These are phyloP conservation scores for Micrasema longulum DNA, from an alignment of 1,140 invertebrate species.

Conservation along the genomic window DNA sequence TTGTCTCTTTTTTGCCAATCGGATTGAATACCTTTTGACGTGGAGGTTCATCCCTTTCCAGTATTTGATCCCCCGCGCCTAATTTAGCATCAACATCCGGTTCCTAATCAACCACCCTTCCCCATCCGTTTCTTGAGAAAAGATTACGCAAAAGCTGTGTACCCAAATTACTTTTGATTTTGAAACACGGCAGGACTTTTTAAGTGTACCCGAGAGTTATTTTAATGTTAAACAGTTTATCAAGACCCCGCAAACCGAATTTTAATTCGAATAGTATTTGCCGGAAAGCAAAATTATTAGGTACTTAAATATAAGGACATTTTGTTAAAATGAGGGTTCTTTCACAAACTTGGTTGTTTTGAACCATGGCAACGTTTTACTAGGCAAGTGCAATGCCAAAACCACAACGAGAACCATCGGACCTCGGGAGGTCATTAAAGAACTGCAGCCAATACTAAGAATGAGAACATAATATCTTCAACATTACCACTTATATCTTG, in stretches of 20 bases:
- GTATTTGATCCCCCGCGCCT: slow-evolving; percentile 33
- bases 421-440: no score
- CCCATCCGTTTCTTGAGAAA: slow-evolving; percentile 44
- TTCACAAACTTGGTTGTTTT: no score
- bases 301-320: not conserved
- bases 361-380: no score
- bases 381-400: no score
- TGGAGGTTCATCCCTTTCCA: slow-evolving; percentile 11
- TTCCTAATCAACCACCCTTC: slow-evolving; percentile 53
- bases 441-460: no score
- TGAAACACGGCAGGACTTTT: slow-evolving; percentile 40
- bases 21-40: slow-evolving; percentile 25
- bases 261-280: not conserved
- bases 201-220: slow-evolving; percentile 38
- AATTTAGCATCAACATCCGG: slow-evolving; percentile 55
- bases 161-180: slow-evolving; percentile 54
- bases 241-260: slow-evolving; percentile 15
- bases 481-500: no score
- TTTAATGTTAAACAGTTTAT: slow-evolving; percentile 39
- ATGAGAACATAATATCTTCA: no score
- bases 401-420: no score
- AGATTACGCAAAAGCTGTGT: slow-evolving; percentile 50
- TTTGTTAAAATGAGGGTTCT: no score
- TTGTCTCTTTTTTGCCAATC: slow-evolving; percentile 27
- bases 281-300: not conserved